phyloP scores from a whole-genome alignment of 1,140 invertebrate genomes.

The Pseudomyrmex cubaensis region DNA sequence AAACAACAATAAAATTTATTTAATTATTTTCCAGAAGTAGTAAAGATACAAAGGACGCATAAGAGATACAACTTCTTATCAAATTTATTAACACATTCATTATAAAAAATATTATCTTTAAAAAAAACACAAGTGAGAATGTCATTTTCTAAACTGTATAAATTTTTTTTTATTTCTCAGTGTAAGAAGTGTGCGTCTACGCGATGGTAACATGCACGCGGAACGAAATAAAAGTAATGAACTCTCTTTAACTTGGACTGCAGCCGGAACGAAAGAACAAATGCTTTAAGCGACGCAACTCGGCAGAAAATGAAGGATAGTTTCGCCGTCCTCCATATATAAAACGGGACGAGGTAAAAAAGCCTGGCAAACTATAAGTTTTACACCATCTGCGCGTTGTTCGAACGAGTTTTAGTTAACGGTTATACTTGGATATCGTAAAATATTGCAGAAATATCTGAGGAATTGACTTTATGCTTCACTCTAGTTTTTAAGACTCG shows the following conservation, averaged over 20 bases:
- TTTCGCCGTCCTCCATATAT: conserved; percentile 8
- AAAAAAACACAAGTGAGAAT: too few relatives aligned
- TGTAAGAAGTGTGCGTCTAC: too few relatives aligned
- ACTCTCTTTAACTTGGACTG: conserved; percentile 10
- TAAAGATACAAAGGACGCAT: neutral
- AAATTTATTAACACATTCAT: too few relatives aligned
- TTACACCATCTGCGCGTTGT: conserved; percentile 42
- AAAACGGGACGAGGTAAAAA: conserved; percentile 18
- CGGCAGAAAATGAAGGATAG: conserved; percentile 30
- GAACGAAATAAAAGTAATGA: conserved; percentile 35
- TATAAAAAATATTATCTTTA: too few relatives aligned
- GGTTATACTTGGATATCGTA: conserved; percentile 47
- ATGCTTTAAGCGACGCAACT: conserved; percentile 19
- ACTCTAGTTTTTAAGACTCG: conserved; percentile 6
- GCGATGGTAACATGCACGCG: too few relatives aligned
- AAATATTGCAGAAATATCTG: conserved; percentile 30
- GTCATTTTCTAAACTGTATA: neutral
- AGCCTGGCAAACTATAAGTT: conserved; percentile 33
- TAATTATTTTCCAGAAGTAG: neutral
- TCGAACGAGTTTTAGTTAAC: conserved; percentile 48
- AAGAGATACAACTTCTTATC: too few relatives aligned
- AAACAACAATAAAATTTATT: neutral
- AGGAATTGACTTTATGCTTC: conserved; percentile 26
- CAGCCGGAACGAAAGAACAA: neutral
- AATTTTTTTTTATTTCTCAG: neutral